A percentile compares a stretch with the other conserved stretches of the same genome.
phyloP scores from a whole-genome alignment of 2,113 vertebrate species.

The Phylloscopus trochiloides region DNA sequence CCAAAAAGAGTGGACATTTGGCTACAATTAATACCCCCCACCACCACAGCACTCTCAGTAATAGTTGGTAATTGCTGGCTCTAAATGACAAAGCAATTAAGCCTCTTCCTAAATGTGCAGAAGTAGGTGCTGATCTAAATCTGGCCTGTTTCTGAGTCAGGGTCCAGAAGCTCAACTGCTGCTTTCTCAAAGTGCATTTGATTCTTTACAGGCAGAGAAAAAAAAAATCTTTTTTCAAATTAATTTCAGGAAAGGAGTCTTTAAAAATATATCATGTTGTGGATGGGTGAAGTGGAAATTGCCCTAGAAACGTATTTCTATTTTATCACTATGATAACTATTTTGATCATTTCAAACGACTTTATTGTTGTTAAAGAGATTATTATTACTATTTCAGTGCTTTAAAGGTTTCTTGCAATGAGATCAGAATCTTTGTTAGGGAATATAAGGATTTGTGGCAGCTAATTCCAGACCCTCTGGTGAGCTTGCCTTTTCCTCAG shows the following conservation, averaged over 20 bases:
- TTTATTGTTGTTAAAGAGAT: not conserved
- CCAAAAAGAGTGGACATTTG: not conserved
- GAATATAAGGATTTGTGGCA: not conserved
- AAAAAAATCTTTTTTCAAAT: not conserved
- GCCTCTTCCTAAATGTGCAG: not conserved
- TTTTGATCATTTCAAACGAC: fast-evolving
- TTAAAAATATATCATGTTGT: not conserved
- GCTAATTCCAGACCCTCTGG: fast-evolving
- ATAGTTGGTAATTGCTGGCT: not conserved
- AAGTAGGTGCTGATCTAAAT: not conserved
- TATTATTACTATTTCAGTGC: not conserved
- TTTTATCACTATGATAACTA: not conserved
- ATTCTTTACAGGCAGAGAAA: not conserved
- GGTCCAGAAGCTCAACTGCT: not conserved
- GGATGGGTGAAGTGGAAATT: not conserved
- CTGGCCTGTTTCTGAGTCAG: not conserved
- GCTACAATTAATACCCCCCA: not conserved
- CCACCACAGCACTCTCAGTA: not conserved
- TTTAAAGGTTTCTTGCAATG: not conserved
- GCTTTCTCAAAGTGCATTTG: not conserved
- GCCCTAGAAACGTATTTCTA: not conserved
- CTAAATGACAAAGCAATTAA: slow-evolving; percentile 23
- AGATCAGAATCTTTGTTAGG: not conserved
- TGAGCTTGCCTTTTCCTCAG: not conserved
- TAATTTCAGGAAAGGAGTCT: not conserved